phyloP scores from a whole-genome alignment of 2,797 vertebrate genomes.

The Sciaenops ocellatus region DNA sequence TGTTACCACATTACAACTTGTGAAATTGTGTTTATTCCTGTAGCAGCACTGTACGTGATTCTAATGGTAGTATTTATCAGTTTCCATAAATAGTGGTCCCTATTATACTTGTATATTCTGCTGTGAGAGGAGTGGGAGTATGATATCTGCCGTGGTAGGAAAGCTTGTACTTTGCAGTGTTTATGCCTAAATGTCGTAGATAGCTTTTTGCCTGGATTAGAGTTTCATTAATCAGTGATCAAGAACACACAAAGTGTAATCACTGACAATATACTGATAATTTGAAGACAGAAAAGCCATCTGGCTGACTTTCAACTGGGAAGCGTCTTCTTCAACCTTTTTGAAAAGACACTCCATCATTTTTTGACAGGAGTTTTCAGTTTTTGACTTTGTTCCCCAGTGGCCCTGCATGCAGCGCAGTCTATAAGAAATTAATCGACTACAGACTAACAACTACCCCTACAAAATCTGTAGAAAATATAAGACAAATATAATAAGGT shows the following conservation, averaged over 20 bases:
- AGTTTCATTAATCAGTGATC: conserved; percentile 31
- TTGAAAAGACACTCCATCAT: background rate
- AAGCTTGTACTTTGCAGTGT: conserved; percentile 1
- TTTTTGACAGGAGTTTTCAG: conserved; percentile 12
- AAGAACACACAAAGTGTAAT: conserved; percentile 21
- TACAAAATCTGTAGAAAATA: background rate
- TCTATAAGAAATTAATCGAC: conserved; percentile 4
- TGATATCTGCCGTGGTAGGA: conserved; percentile 4
- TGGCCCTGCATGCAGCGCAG: background rate
- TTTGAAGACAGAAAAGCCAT: conserved; percentile 19
- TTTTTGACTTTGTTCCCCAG: background rate
- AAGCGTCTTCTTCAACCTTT: conserved; percentile 7
- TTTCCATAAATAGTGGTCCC: conserved; percentile 14
- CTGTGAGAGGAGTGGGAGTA: conserved; percentile 8
- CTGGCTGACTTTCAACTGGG: conserved; percentile 23
- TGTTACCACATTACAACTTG: conserved; percentile 13
- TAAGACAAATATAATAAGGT: conserved; percentile 18
- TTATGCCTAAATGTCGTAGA: conserved; percentile 1
- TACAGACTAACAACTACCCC: background rate
- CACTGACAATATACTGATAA: conserved; percentile 6
- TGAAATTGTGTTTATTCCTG: conserved; percentile 19
- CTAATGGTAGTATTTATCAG: conserved; percentile 1
- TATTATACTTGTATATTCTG: background rate
- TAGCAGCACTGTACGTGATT: conserved; percentile 10
- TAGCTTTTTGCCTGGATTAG: conserved; percentile 16